A percentile compares a stretch with the other conserved stretches of the same genome.
phyloP scores from a whole-genome alignment of 1,140 invertebrate species.

The Papilio machaon region DNA sequence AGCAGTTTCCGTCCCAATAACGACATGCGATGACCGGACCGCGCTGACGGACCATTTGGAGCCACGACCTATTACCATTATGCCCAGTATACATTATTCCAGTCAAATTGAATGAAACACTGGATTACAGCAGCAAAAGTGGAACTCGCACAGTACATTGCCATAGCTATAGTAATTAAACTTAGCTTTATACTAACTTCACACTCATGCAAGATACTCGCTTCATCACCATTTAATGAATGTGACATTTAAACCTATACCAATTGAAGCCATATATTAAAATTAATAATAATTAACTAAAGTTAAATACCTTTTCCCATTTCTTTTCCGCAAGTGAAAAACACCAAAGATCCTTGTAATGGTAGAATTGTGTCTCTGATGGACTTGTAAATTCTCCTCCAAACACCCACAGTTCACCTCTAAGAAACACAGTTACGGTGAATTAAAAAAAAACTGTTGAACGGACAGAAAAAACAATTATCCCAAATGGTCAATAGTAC shows the following conservation, averaged over 20 bases:
- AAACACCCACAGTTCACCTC: constrained; percentile 92
- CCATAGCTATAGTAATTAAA: no score
- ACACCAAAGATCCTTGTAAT: constrained; percentile 96
- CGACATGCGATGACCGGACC: constrained; percentile 96
- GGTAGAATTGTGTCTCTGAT: constrained; percentile 95
- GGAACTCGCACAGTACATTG: no score
- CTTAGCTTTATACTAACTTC: no score
- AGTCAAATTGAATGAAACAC: no score
- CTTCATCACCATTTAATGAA: no score
- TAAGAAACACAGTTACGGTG: constrained; percentile 54
- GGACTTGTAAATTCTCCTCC: constrained; percentile 96
- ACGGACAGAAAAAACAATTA: constrained; percentile 5
- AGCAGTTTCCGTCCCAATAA: constrained; percentile 89
- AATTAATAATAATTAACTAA: not conserved
- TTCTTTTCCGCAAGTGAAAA: constrained; percentile 89
- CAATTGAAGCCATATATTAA: no score
- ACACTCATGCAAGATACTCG: no score
- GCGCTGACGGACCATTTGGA: constrained; percentile 89
- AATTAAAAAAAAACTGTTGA: constrained; percentile 11
- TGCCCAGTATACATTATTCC: no score
- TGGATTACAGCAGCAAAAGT: no score
- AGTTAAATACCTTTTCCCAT: constrained; percentile 91
- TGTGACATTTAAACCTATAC: no score
- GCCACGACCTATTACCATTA: constrained; percentile 74
- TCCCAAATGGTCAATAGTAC: no score